A percentile compares a stretch with the other conserved stretches of the same genome.
Conservation (phyloP, 2,797 vertebrate species). For the Pelochelys cantorii region DNA sequence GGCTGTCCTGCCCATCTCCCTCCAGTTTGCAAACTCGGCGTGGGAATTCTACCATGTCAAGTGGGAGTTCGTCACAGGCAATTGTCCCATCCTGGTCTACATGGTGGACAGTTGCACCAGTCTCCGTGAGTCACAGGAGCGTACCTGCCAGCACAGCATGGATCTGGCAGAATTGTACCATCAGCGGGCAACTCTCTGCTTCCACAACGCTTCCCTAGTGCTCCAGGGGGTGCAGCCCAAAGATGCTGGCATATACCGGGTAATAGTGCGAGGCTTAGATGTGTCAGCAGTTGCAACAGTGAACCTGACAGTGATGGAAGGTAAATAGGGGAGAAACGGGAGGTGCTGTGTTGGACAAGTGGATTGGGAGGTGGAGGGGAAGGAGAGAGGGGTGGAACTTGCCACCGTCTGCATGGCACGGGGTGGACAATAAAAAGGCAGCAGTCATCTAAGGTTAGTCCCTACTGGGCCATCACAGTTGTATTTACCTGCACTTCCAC, state of each 20-base stretch:
- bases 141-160: not conserved
- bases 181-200: not conserved
- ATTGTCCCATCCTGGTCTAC: not conserved
- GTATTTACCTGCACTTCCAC: too few relatives aligned
- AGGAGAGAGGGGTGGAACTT: too few relatives aligned
- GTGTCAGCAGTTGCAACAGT: not conserved
- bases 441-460: too few relatives aligned
- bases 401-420: too few relatives aligned
- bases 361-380: too few relatives aligned
- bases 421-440: too few relatives aligned
- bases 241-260: not conserved
- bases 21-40: not conserved
- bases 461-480: too few relatives aligned
- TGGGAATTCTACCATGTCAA: not conserved
- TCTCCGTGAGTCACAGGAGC: not conserved
- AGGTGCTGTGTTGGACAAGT: too few relatives aligned
- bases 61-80: not conserved
- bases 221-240: not conserved
- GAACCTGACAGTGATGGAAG: not conserved
- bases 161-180: not conserved
- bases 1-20: not conserved
- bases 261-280: not conserved
- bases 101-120: not conserved
- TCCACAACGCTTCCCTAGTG: not conserved
- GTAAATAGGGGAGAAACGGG: not conserved